Conservation (phyloP, 2,888 invertebrate genomes). For the Trichogramma dendrolimi region DNA sequence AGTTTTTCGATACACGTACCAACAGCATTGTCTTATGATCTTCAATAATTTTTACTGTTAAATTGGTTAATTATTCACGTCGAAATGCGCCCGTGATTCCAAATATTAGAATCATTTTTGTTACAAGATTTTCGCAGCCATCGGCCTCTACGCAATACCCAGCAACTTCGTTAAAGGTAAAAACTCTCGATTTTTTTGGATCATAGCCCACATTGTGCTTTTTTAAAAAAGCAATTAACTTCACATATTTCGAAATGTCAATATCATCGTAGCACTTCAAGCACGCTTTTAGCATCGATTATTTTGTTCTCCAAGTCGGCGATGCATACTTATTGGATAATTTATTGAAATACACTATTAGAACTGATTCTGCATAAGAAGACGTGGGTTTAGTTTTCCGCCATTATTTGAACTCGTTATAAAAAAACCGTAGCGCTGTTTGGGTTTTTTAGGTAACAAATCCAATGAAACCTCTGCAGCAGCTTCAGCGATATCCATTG, state of each 20-base stretch:
- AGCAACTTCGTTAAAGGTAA: not conserved
- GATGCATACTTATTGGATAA: not conserved
- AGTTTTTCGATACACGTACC: too few species aligned
- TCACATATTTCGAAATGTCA: slow-evolving; percentile 5
- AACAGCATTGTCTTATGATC: too few species aligned
- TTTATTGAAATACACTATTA: slow-evolving; percentile 12
- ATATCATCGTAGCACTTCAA: slow-evolving; percentile 6
- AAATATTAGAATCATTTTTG: too few species aligned
- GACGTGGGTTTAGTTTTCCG: not conserved
- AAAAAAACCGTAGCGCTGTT: not conserved
- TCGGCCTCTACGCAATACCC: too few species aligned
- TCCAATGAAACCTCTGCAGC: not conserved
- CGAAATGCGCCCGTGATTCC: too few species aligned
- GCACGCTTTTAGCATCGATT: slow-evolving; percentile 11
- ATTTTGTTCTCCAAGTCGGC: not conserved
- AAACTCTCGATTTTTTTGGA: not conserved
- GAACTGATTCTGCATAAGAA: slow-evolving; percentile 5
- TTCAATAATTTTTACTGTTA: too few species aligned
- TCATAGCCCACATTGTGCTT: not conserved
- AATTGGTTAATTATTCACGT: too few species aligned
- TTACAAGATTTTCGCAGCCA: too few species aligned
- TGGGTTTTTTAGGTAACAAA: not conserved
- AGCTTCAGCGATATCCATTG: slow-evolving; percentile 13
- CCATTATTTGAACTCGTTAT: slow-evolving; percentile 3
- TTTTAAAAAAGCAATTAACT: not conserved